Percentiles rank a stretch among this genome's conserved stretches.
Evolutionary conservation across 1,140 invertebrate genomes (phyloP).

Genomic region (Asobara japonica): DNA sequence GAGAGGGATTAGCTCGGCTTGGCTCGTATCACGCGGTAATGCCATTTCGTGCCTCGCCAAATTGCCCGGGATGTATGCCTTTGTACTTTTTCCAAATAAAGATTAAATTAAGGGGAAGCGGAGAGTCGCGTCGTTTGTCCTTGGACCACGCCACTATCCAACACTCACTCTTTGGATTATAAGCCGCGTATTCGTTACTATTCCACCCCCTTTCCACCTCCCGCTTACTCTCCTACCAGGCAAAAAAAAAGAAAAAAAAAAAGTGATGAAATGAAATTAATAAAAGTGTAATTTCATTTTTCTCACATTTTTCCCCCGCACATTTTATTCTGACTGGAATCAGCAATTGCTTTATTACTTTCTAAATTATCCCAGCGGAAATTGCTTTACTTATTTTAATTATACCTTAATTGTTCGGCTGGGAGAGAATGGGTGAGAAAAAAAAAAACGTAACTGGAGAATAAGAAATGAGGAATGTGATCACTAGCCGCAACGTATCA

Average conservation of each 20-base stretch:
- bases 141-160: slow-evolving; percentile 12
- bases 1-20: not conserved
- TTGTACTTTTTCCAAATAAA: slow-evolving; percentile 38
- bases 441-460: not conserved
- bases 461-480: not conserved
- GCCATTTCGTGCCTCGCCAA: slow-evolving; percentile 30
- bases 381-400: not conserved
- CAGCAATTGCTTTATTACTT: not conserved
- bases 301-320: not conserved
- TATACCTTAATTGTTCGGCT: not conserved
- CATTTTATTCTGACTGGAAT: too few species aligned
- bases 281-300: not conserved
- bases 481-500: slow-evolving; percentile 4
- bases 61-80: slow-evolving; percentile 28
- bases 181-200: not conserved
- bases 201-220: not conserved
- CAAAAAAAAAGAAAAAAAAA: too few species aligned
- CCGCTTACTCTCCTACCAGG: not conserved
- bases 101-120: slow-evolving; percentile 36
- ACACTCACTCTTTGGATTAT: slow-evolving; percentile 3
- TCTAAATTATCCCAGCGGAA: not conserved
- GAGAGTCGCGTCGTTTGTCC: slow-evolving; percentile 18
- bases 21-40: slow-evolving; percentile 27
- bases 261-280: not conserved
- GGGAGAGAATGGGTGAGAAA: not conserved